Evolutionary conservation across 2,113 vertebrate species (phyloP), one percentile per base, ranked within the genome.

Genomic region (Pteruthius melanotis): DNA sequence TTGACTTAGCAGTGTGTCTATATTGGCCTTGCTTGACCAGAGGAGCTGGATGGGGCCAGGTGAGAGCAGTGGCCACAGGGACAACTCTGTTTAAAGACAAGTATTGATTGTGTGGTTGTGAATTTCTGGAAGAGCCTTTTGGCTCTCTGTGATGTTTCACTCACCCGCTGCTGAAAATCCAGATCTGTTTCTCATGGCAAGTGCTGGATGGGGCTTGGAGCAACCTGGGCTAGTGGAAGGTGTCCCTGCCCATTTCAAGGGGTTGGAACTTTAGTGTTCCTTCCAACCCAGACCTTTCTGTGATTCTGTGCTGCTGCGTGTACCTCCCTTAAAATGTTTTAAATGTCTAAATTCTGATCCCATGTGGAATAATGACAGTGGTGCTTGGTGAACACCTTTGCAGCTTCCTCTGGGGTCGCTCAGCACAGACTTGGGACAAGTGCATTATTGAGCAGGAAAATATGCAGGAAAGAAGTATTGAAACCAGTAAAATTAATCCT

Each of bases 131-230:
- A 64, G 53, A 85, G 59, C 15, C 37, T 52, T 88, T 44, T 70
- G 44, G 28, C 49, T 66, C 20, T 4, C 1, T 1, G 1, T 24
- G 44, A 3, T 63, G 40, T 64, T 88, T 63, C 39, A 5, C 5
- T 47, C 22, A 33, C 17, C 15, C 1, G 0, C 14, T 21, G 40
- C 20, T 50, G 54, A 72, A 85, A 88, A 45, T 37, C 18, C 64
- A 42, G 23, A 1, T 50, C 27, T 2, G 0, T 69, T 85, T 68
- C 20, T 24, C 0, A 0, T 45, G n/a, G 15, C 1, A 19, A 17
- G 15, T 37, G 37, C 31, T 61, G 87, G 30, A 49, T 40, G 31
- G 17, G 21, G 7, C 40, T 69, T 27, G 49, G 63, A 76, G 71
- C 35, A 76, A 1, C 15, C n/a, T 69, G 63, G 30, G 10, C 6